Percentiles rank a stretch among this genome's conserved stretches.
Evolutionary conservation across 1,140 invertebrate species (phyloP).

Genomic region (Nautilus pompilius): DNA sequence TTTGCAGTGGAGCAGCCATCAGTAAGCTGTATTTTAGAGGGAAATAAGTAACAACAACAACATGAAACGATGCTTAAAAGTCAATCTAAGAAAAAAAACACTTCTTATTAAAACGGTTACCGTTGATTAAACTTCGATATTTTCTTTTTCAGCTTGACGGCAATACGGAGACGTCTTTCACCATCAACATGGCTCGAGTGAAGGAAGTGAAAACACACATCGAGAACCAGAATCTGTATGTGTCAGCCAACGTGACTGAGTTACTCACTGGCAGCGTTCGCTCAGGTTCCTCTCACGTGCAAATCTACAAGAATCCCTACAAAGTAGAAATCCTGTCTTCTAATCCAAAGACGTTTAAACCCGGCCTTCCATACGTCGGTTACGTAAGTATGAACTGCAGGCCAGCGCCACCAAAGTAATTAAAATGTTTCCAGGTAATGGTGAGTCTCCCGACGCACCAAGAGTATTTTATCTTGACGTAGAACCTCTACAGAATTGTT

Average conservation of each 20-base stretch:
- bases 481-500: too few species aligned
- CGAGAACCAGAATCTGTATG: constrained; percentile 12
- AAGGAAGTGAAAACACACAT: too few species aligned
- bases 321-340: constrained; percentile 36
- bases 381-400: constrained; percentile 45
- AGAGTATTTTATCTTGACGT: too few species aligned
- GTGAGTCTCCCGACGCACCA: too few species aligned
- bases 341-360: constrained; percentile 46
- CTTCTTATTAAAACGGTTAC: too few species aligned
- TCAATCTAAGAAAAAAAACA: too few species aligned
- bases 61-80: too few species aligned
- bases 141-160: constrained; percentile 29
- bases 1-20: too few species aligned
- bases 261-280: constrained; percentile 36
- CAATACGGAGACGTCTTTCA: constrained; percentile 29
- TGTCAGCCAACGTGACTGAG: constrained; percentile 42
- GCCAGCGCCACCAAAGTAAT: too few species aligned
- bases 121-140: not conserved
- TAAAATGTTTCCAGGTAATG: too few species aligned
- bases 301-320: constrained; percentile 24
- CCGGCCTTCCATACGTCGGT: constrained; percentile 37
- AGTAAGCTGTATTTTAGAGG: too few species aligned
- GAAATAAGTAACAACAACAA: too few species aligned
- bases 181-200: constrained; percentile 21
- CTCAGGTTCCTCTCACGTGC: constrained; percentile 18